Base-by-base conservation (phyloP, 2,797 vertebrate species). In the Takifugu rubripes region DNA sequence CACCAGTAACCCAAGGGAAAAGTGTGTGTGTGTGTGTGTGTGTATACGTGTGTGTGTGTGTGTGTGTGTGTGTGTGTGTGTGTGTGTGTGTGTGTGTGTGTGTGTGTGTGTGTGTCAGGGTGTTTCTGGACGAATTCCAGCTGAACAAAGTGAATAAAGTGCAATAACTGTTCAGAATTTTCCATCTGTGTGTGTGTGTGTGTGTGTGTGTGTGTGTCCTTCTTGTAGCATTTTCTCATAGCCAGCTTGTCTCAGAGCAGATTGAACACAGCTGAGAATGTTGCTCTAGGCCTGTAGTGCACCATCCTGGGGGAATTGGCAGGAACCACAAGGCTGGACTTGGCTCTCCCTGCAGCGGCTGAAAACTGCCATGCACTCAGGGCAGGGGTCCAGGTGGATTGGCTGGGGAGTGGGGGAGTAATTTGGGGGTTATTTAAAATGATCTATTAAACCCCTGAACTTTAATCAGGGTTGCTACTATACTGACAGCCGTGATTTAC, bases 211-310 rank as follows among this genome's bases (percentile, higher is more conserved):
- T 77, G 76, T 69, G 70, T 68, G 81, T 77, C 85, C 89, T 89
- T 90, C 91, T 44, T 87, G 89, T 21, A 21, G 21, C 92, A 86
- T 93, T 93, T 94, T 92, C 94, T 94, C 95, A 93, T 95, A 95
- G 96, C 94, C 96, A 94, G 93, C 94, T 94, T 93, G 96, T 98
- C 95, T 97, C 94, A 96, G 91, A 91, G 92, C 94, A 98, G 97
- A 99, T 99, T 98, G 95, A 98, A 97, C 93, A 91, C 97, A 99
- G 96, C 97, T 99, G 97, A 98, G 97, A 98, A 99, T 97, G 97
- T 93, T 83, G 94, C 93, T 92, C 90, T 90, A 90, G 92, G 92
- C 91, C 93, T 90, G 94, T 91, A 92, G 92, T 67, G 62, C 75
- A 86, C 77, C 75, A 88, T 94, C 97, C 95, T 92, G 61, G 0